Conservation (phyloP, 2,113 vertebrate genomes). For the Canis aureus region DNA sequence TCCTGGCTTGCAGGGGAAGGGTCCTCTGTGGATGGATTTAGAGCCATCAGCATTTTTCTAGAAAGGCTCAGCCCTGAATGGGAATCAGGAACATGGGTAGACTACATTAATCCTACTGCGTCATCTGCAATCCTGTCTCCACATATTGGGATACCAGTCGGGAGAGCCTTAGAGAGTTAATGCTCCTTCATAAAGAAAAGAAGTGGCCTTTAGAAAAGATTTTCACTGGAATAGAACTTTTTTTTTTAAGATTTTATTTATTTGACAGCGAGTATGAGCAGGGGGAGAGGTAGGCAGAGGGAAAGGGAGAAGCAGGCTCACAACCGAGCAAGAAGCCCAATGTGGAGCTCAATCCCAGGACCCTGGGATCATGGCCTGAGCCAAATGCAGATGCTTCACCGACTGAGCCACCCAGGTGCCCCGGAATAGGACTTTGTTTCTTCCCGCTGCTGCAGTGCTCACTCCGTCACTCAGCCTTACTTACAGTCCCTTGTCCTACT, state of each 20-base stretch:
- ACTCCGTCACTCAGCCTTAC: not conserved
- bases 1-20: not conserved
- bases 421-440: not conserved
- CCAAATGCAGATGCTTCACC: too few species aligned
- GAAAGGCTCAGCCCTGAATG: not conserved
- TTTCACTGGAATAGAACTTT: not conserved
- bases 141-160: not conserved
- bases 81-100: accelerated
- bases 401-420: too few species aligned
- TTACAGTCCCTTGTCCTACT: not conserved
- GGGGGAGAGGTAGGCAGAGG: too few species aligned
- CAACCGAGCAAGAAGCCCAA: too few species aligned
- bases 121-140: not conserved
- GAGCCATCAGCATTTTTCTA: not conserved
- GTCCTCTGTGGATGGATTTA: not conserved
- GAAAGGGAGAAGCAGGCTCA: too few species aligned
- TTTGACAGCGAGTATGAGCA: too few species aligned
- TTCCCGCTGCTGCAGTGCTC: not conserved
- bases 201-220: not conserved
- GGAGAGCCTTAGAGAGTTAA: not conserved
- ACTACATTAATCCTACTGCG: not conserved
- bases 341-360: too few species aligned
- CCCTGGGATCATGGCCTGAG: too few species aligned
- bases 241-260: not conserved
- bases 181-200: not conserved